Percentiles rank a stretch among this genome's conserved stretches.
Conservation (phyloP, 2,797 vertebrate genomes). For the Menidia menidia region DNA sequence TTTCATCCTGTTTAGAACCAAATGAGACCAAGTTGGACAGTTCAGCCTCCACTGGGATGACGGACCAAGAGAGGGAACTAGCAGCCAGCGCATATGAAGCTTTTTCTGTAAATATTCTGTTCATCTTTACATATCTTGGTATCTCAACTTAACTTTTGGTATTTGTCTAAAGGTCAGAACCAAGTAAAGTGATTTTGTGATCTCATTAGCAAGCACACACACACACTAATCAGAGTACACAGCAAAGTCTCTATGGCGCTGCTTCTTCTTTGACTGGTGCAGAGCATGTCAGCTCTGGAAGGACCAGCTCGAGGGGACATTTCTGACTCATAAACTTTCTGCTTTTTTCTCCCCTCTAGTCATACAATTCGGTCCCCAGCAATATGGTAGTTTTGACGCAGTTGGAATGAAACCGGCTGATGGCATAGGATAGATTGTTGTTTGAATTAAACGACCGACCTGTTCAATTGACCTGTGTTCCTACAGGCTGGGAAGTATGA, state of each 20-base stretch:
- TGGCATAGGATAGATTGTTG: no score
- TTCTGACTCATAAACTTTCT: no score
- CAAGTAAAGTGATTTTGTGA: not conserved
- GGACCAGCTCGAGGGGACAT: no score
- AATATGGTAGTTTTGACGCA: no score
- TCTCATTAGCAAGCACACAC: no score
- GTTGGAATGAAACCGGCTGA: no score
- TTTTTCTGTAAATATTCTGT: constrained; percentile 84
- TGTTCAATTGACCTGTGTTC: not conserved
- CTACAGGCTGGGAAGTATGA: constrained; percentile 91
- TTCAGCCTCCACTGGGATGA: constrained; percentile 85
- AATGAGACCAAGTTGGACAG: constrained; percentile 89
- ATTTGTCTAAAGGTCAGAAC: not conserved
- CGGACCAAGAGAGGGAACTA: constrained; percentile 93
- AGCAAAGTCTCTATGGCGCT: no score
- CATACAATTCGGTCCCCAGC: no score
- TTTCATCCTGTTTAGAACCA: constrained; percentile 84
- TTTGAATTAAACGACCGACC: not conserved
- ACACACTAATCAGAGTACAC: no score
- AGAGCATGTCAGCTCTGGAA: no score
- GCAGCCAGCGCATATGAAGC: constrained; percentile 88
- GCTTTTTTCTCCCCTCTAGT: no score
- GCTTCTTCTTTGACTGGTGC: no score
- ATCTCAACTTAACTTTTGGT: not conserved
- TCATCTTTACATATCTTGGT: not conserved